These are phyloP conservation scores for Pedetes capensis DNA, from an alignment of 2,113 vertebrate genomes.

Conservation along the genomic window DNA sequence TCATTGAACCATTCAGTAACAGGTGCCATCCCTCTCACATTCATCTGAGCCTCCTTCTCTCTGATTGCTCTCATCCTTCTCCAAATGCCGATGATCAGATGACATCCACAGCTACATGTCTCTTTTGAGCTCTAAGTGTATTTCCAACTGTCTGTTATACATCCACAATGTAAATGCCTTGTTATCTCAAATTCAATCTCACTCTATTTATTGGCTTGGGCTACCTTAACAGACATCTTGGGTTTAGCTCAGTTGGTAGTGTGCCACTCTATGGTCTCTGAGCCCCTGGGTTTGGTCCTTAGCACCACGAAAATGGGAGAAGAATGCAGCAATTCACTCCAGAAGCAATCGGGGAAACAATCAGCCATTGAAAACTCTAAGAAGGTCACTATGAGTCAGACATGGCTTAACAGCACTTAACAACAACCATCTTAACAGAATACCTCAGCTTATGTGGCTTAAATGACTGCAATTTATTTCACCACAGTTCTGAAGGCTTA, in stretches of 20 bases:
- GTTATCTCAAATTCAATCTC: background rate
- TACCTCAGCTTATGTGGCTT: background rate
- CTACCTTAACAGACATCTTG: too few species aligned
- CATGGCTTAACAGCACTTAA: too few species aligned
- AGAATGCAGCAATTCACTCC: too few species aligned
- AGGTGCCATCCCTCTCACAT: background rate
- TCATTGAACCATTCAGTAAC: background rate
- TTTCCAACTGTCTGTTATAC: background rate
- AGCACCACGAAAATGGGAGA: too few species aligned
- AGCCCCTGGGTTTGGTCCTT: too few species aligned
- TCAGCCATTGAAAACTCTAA: too few species aligned
- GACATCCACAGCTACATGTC: background rate
- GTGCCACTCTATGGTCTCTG: too few species aligned
- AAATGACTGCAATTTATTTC: background rate
- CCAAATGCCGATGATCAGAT: background rate
- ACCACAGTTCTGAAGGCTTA: background rate
- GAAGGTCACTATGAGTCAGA: too few species aligned
- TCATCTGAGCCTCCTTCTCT: background rate
- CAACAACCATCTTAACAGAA: too few species aligned
- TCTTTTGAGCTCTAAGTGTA: background rate
- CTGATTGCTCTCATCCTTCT: background rate
- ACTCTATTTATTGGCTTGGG: background rate
- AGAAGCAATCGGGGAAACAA: too few species aligned
- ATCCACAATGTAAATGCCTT: background rate
- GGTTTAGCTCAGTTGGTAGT: too few species aligned